These are phyloP conservation scores for Agonopterix heracliana DNA, from an alignment of 2,888 invertebrate genomes.

Conservation along the genomic window DNA sequence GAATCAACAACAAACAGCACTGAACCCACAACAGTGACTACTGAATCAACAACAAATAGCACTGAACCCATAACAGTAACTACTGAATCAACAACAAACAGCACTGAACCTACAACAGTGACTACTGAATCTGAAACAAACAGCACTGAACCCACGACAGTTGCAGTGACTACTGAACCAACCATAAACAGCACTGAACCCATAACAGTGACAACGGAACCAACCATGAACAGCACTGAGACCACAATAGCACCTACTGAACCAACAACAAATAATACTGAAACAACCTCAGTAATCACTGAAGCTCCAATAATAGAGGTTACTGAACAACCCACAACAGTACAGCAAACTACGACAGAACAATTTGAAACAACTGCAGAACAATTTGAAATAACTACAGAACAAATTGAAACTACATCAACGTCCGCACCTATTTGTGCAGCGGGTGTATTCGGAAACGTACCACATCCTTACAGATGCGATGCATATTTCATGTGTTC, in stretches of 20 bases:
- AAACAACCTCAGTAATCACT: not conserved
- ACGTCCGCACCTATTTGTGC: constrained; percentile 21
- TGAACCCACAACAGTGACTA: not conserved
- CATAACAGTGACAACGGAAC: not conserved
- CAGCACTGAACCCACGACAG: not conserved
- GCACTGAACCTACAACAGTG: not conserved
- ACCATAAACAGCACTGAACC: not conserved
- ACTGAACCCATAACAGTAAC: not conserved
- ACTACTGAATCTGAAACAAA: not conserved
- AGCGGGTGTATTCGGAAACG: constrained; percentile 22
- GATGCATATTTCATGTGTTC: constrained; percentile 28
- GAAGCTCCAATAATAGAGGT: not conserved
- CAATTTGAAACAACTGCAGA: not conserved
- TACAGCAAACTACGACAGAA: constrained; percentile 7
- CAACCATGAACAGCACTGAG: not conserved
- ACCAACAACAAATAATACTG: not conserved
- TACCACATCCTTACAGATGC: constrained; percentile 30
- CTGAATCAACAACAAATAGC: not conserved
- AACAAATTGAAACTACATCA: constrained; percentile 7
- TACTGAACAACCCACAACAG: constrained; percentile 5
- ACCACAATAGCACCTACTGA: not conserved
- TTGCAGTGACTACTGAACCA: not conserved
- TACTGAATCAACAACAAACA: constrained; percentile 1
- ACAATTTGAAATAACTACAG: not conserved
- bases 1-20: too few relatives aligned